Conservation (phyloP, 2,888 invertebrate species). For the Stictocephala bisonia region DNA sequence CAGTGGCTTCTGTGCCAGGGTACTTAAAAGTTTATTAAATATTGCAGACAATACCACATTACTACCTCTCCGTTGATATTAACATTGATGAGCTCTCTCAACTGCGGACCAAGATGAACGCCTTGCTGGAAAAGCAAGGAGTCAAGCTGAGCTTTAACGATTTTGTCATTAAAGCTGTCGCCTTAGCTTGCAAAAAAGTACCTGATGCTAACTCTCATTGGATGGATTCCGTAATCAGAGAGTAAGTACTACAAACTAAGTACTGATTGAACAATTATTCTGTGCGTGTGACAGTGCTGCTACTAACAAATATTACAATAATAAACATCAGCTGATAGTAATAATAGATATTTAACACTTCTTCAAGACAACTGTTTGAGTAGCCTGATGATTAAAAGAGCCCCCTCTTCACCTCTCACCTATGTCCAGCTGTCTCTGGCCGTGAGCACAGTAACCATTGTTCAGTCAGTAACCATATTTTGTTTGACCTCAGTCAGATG, state of each 20-base stretch:
- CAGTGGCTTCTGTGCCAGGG: neutral
- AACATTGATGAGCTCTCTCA: slow-evolving; percentile 81
- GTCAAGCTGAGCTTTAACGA: slow-evolving; percentile 95
- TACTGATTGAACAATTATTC: no score
- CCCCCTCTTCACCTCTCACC: no score
- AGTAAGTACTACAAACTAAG: slow-evolving; percentile 77
- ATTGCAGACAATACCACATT: slow-evolving; percentile 91
- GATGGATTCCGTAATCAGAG: slow-evolving; percentile 92
- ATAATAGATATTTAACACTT: no score
- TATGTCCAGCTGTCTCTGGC: no score
- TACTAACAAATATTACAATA: no score
- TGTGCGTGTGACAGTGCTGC: no score
- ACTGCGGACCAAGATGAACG: slow-evolving; percentile 83
- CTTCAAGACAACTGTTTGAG: no score
- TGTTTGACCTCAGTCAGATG: no score
- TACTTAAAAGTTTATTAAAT: slow-evolving; percentile 38
- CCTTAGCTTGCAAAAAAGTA: slow-evolving; percentile 87
- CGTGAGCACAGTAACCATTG: no score
- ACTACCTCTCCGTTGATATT: slow-evolving; percentile 90
- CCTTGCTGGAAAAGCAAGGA: slow-evolving; percentile 79
- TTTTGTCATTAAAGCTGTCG: slow-evolving; percentile 94
- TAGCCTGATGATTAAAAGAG: no score
- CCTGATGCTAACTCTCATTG: slow-evolving; percentile 96
- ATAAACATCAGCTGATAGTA: no score
- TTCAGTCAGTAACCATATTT: no score